A percentile compares a stretch with the other conserved stretches of the same genome.
Evolutionary conservation across 2,888 invertebrate species (phyloP).

Genomic region (Microdon myrmicae): DNA sequence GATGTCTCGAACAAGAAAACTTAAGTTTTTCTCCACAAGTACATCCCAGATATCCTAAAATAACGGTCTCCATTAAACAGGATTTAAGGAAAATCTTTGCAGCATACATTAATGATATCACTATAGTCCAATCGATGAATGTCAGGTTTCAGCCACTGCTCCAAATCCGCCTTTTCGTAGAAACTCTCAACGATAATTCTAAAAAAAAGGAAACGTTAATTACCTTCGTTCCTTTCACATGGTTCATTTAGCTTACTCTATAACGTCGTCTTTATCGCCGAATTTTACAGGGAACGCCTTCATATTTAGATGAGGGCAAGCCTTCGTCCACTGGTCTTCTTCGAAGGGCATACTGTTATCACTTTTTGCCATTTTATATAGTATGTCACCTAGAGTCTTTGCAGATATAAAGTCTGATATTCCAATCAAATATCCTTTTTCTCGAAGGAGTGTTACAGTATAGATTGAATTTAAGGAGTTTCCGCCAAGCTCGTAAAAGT

Average conservation of each 20-base stretch:
- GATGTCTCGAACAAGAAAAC: constrained; percentile 74
- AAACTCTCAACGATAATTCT: constrained; percentile 88
- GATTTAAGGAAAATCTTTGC: background rate
- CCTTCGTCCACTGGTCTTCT: constrained; percentile 58
- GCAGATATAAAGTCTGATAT: constrained; percentile 84
- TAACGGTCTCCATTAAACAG: background rate
- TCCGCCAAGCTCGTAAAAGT: constrained; percentile 87
- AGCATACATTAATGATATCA: constrained; percentile 70
- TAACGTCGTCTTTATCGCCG: constrained; percentile 75
- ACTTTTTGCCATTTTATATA: constrained; percentile 70
- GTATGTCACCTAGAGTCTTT: constrained; percentile 75
- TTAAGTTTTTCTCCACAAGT: constrained; percentile 76
- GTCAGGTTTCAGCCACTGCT: constrained; percentile 79
- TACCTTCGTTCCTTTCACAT: background rate
- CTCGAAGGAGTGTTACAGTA: constrained; percentile 80
- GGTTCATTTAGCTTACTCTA: constrained; percentile 70
- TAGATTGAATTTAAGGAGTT: constrained; percentile 88
- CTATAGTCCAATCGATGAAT: constrained; percentile 76
- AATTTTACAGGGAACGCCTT: constrained; percentile 59
- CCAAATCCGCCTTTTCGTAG: constrained; percentile 86
- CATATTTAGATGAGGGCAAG: constrained; percentile 62
- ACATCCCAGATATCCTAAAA: constrained; percentile 74
- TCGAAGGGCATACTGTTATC: constrained; percentile 59
- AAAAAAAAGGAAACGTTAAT: constrained; percentile 53
- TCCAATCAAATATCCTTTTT: constrained; percentile 82